Conservation (phyloP, 2,888 invertebrate species). For the Dorcus hopei region DNA sequence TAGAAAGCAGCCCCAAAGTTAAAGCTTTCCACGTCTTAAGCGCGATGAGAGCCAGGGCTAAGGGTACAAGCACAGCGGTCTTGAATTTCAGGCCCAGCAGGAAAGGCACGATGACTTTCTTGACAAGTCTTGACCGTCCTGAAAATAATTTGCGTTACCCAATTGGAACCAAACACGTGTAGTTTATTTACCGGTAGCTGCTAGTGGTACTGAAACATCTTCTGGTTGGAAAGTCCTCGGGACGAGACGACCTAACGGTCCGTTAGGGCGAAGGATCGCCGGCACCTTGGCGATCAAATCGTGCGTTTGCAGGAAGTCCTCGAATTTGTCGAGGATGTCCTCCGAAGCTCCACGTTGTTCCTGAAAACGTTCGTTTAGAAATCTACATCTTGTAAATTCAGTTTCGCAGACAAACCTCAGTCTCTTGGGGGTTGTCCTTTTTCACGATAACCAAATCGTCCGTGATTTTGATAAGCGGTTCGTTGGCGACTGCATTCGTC, state of each 20-base stretch:
- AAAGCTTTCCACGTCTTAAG: constrained; percentile 88
- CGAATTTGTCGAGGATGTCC: constrained; percentile 69
- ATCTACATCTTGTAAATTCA: not conserved
- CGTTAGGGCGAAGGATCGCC: constrained; percentile 56
- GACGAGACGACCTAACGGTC: constrained; percentile 58
- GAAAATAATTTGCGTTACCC: constrained; percentile 32
- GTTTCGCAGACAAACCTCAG: constrained; percentile 26
- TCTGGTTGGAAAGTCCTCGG: constrained; percentile 67
- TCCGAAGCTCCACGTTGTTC: constrained; percentile 54
- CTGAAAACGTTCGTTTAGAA: constrained; percentile 33
- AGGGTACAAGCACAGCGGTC: constrained; percentile 76
- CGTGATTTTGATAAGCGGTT: constrained; percentile 71
- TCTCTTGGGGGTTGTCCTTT: constrained; percentile 51
- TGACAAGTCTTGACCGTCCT: constrained; percentile 72
- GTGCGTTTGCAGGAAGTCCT: constrained; percentile 72
- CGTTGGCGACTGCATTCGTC: constrained; percentile 64
- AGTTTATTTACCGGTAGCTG: constrained; percentile 50
- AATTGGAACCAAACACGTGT: not conserved
- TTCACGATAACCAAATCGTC: constrained; percentile 72
- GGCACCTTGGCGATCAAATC: constrained; percentile 74
- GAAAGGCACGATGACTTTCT: constrained; percentile 82
- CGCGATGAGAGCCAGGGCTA: constrained; percentile 78
- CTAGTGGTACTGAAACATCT: constrained; percentile 67
- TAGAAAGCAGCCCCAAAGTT: constrained; percentile 77
- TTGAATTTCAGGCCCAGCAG: constrained; percentile 83